Evolutionary conservation across 2,797 vertebrate genomes (phyloP).

Genomic region (Danio choprae): DNA sequence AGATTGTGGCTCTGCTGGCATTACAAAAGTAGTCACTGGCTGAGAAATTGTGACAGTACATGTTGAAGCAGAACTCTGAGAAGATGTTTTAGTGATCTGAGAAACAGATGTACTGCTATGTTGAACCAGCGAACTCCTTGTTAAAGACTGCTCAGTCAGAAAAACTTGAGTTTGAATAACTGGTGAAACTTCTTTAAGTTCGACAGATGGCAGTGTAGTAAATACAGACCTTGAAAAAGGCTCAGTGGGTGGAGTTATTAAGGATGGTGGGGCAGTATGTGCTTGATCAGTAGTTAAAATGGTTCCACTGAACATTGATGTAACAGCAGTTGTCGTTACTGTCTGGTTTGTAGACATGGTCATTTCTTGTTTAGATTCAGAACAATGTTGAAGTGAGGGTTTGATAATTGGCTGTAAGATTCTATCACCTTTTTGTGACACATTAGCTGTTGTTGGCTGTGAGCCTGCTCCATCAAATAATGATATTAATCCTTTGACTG

Average conservation of each 20-base stretch:
- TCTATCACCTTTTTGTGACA: slow-evolving; percentile 26
- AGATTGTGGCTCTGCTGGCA: slow-evolving; percentile 16
- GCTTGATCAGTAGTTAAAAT: slow-evolving; percentile 4
- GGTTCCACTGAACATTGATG: slow-evolving; percentile 65
- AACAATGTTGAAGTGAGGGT: slow-evolving; percentile 30
- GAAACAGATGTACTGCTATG: background rate
- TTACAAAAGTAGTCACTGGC: slow-evolving; percentile 29
- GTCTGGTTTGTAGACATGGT: slow-evolving; percentile 35
- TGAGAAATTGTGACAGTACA: slow-evolving; percentile 5
- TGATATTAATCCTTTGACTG: slow-evolving; percentile 59
- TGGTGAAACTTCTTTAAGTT: slow-evolving; percentile 2
- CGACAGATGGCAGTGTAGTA: background rate
- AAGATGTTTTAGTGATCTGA: slow-evolving; percentile 3
- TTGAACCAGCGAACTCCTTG: slow-evolving; percentile 1
- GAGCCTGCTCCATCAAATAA: slow-evolving; percentile 63
- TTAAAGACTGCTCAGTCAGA: background rate
- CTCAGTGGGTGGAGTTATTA: background rate
- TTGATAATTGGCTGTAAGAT: slow-evolving; percentile 18
- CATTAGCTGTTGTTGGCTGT: slow-evolving; percentile 46
- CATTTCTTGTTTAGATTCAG: slow-evolving; percentile 40
- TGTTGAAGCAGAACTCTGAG: background rate
- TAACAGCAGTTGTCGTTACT: slow-evolving; percentile 10
- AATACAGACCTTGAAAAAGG: slow-evolving; percentile 11
- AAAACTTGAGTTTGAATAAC: background rate
- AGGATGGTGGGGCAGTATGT: background rate